A percentile compares a stretch with the other conserved stretches of the same genome.
These are phyloP conservation scores for Tiliacea aurago DNA, from an alignment of 2,888 invertebrate species.

Conservation along the genomic window DNA sequence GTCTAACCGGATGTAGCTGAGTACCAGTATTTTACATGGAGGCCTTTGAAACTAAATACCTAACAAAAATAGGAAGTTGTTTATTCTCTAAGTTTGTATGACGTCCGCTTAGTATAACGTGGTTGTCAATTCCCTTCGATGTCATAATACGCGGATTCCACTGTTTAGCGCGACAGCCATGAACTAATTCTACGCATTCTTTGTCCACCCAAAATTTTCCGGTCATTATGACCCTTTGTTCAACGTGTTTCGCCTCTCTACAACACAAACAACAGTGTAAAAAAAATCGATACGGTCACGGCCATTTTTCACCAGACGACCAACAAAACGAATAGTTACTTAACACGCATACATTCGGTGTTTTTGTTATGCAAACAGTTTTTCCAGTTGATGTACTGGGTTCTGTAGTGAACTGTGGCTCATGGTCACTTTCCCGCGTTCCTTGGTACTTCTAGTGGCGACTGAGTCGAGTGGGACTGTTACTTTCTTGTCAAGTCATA, in stretches of 20 bases:
- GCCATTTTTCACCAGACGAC: constrained; percentile 69
- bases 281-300: constrained; percentile 61
- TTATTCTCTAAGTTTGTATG: too few relatives aligned
- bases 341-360: constrained; percentile 72
- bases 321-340: constrained; percentile 74
- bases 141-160: too few relatives aligned
- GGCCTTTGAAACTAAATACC: neutral
- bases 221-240: constrained; percentile 40
- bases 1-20: neutral
- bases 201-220: constrained; percentile 30
- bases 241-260: constrained; percentile 21
- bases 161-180: too few relatives aligned
- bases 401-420: constrained; percentile 52
- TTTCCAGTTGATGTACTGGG: constrained; percentile 67
- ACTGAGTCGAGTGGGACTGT: constrained; percentile 15
- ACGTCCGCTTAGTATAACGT: too few relatives aligned
- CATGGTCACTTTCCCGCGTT: constrained; percentile 54
- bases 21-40: neutral
- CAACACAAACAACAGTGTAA: constrained; percentile 35
- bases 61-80: too few relatives aligned
- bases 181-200: constrained; percentile 5
- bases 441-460: constrained; percentile 26
- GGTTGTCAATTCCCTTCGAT: too few relatives aligned
- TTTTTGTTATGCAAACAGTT: constrained; percentile 75
- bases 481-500: constrained; percentile 51